Evolutionary conservation across 2,888 invertebrate species (phyloP).

Genomic region (Oxyteleia sp.): DNA sequence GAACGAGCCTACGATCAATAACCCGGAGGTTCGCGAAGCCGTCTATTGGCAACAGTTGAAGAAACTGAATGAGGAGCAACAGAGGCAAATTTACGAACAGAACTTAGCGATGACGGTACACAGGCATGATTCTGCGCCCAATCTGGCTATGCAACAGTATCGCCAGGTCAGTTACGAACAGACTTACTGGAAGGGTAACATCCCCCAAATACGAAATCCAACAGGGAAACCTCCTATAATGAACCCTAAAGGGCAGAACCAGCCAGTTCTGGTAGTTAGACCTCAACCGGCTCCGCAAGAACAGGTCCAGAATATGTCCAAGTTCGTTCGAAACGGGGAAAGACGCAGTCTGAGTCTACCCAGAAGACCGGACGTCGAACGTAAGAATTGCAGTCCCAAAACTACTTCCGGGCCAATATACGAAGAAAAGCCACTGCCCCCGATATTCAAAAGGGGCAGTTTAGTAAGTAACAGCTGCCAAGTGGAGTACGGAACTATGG

Average conservation of each 20-base stretch:
- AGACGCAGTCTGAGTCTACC: slow-evolving; percentile 87
- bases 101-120: slow-evolving; percentile 46
- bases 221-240: slow-evolving; percentile 81
- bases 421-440: slow-evolving; percentile 79
- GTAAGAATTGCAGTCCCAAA: slow-evolving; percentile 15
- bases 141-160: slow-evolving; percentile 73
- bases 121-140: slow-evolving; percentile 77
- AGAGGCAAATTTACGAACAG: slow-evolving; percentile 82
- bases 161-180: slow-evolving; percentile 71
- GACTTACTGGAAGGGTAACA: slow-evolving; percentile 78
- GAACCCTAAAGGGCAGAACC: slow-evolving; percentile 83
- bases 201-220: slow-evolving; percentile 70
- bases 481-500: slow-evolving; percentile 84
- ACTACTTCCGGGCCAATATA: slow-evolving; percentile 74
- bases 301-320: slow-evolving; percentile 83
- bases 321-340: slow-evolving; percentile 84
- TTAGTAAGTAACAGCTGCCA: slow-evolving; percentile 85
- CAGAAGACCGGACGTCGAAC: slow-evolving; percentile 58
- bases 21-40: slow-evolving; percentile 88
- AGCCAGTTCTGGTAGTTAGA: slow-evolving; percentile 83
- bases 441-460: slow-evolving; percentile 89
- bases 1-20: slow-evolving; percentile 73
- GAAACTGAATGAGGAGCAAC: slow-evolving; percentile 90
- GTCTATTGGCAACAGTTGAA: slow-evolving; percentile 92
- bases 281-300: slow-evolving; percentile 83